A percentile compares a stretch with the other conserved stretches of the same genome.
phyloP scores from a whole-genome alignment of 2,888 invertebrate species.

The Eristalis pertinax region DNA sequence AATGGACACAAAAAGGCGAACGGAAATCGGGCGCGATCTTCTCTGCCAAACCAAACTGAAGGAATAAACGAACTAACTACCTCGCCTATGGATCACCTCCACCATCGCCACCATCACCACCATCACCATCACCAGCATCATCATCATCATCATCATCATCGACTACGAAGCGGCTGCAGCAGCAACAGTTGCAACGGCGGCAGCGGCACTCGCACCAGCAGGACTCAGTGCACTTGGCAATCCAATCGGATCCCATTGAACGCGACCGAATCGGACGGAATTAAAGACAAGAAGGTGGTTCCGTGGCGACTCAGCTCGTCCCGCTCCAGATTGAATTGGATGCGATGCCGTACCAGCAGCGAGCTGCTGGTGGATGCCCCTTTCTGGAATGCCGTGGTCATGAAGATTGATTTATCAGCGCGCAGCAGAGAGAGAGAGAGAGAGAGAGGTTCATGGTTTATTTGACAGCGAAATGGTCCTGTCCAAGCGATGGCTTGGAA shows the following conservation, averaged over 20 bases:
- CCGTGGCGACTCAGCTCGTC: background rate
- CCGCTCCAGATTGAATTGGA: constrained; percentile 63
- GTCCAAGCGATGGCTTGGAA: constrained; percentile 26
- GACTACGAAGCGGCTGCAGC: background rate
- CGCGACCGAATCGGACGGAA: constrained; percentile 60
- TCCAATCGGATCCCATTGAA: constrained; percentile 52
- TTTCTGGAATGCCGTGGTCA: background rate
- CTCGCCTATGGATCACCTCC: constrained; percentile 46
- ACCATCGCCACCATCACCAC: constrained; percentile 47
- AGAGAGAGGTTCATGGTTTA: constrained; percentile 32
- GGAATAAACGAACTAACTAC: constrained; percentile 62
- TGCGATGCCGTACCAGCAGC: constrained; percentile 35
- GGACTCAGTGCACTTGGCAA: constrained; percentile 32
- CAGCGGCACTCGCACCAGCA: constrained; percentile 34
- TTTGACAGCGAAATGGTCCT: constrained; percentile 60
- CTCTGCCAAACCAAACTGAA: constrained; percentile 19
- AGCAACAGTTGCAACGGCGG: constrained; percentile 11
- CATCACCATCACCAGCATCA: constrained; percentile 44
- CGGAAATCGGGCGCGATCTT: constrained; percentile 69
- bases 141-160: constrained; percentile 42
- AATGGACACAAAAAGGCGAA: constrained; percentile 42
- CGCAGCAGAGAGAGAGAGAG: background rate
- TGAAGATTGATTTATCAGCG: constrained; percentile 60
- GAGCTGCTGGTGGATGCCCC: background rate
- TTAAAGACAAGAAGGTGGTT: constrained; percentile 51